Evolutionary conservation across 1,140 invertebrate genomes (phyloP), one percentile per base, ranked within the genome.

Genomic region (Battus philenor): DNA sequence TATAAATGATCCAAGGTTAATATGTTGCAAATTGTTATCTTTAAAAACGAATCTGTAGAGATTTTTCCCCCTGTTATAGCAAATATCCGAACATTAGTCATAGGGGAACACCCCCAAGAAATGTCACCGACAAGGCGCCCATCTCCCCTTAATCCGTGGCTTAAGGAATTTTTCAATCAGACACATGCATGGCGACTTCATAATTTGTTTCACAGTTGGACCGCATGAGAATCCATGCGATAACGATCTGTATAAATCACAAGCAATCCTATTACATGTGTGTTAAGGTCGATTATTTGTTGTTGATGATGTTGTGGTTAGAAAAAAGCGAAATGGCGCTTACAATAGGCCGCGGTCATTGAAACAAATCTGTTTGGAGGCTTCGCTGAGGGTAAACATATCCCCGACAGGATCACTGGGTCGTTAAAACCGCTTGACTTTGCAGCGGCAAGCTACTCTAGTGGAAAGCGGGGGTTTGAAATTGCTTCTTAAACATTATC

Each of bases 81-180:
- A 66, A 66, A 68, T 55, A 64, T 47, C 43, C 38, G 38, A 43
- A 17, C 50, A 56, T 70, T 61, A 64, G 64, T 64, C 54, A 54
- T 49, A 43, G 59, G 59, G 60, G 63, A 52, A 47, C 59, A 44
- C 62, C 60, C 59, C 54, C 47, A 34, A 55, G 49, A 53, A 47
- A 54, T 59, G 68, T 73, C 71, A 70, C 51, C 44, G 22, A 54
- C 68, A 67, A 66, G 16, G 65, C 52, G 56, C 64, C 62, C 52
- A 47, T 49, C 61, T 56, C 39, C 38, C 58, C 54, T 53, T 66
- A 70, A 76, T 74, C 66, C 68, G 56, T 60, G 43, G 30, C 46
- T 54, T 38, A 50, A 44, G 69, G 75, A 69, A 76, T 76, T 79
- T 79, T 76, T 76, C 75, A 79, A 79, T 79, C 71, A 76, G 60